Percentiles rank a stretch among this genome's conserved stretches.
These are phyloP conservation scores for Agonopterix arenella DNA, from an alignment of 2,888 invertebrate genomes.

Conservation along the genomic window DNA sequence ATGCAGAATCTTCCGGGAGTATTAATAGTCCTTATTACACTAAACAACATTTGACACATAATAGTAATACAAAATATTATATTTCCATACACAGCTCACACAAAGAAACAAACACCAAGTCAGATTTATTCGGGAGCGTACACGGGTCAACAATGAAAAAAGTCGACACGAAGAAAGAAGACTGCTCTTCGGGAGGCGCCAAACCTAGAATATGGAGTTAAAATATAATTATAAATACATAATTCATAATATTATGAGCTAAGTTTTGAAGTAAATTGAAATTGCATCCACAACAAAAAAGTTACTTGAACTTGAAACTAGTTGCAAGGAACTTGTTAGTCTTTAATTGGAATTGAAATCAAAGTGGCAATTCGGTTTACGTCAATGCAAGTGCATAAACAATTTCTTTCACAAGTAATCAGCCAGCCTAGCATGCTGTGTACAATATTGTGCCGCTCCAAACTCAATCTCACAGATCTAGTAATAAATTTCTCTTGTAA, in stretches of 20 bases:
- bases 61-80: constrained; percentile 15
- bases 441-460: too few species aligned
- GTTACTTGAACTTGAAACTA: too few species aligned
- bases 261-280: background rate
- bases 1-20: too few species aligned
- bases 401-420: too few species aligned
- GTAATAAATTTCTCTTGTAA: too few species aligned
- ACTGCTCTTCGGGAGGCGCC: constrained; percentile 41
- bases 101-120: constrained; percentile 34
- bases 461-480: too few species aligned
- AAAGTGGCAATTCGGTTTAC: too few species aligned
- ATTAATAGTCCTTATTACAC: background rate
- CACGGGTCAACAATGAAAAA: constrained; percentile 13
- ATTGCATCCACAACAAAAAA: too few species aligned
- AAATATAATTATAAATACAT: constrained; percentile 2
- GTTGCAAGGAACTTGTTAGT: too few species aligned
- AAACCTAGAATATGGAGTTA: constrained; percentile 54
- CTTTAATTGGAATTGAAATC: too few species aligned
- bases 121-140: constrained; percentile 36
- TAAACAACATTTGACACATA: background rate
- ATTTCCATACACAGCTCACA: constrained; percentile 40
- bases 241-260: background rate
- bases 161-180: constrained; percentile 32
- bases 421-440: too few species aligned
- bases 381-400: too few species aligned